phyloP scores from a whole-genome alignment of 2,113 vertebrate species.

The Oriolus oriolus region DNA sequence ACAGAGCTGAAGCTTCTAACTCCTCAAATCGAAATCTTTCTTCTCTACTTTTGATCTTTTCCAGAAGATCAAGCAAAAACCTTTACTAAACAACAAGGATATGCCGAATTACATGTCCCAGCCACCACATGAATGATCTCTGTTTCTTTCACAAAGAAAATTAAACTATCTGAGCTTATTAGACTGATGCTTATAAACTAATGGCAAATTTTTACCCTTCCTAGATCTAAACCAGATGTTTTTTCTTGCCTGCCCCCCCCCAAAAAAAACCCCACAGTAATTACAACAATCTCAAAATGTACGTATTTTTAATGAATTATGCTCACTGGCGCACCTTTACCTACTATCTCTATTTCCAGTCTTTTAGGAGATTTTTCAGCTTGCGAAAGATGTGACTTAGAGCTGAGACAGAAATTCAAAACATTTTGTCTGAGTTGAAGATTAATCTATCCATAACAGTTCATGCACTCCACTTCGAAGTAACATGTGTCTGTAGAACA shows the following conservation, averaged over 20 bases:
- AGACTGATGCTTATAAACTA: neutral
- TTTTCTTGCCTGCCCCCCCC: neutral
- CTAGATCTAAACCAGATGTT: neutral
- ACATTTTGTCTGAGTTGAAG: neutral
- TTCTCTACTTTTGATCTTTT: neutral
- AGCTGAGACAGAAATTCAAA: neutral
- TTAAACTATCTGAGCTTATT: neutral
- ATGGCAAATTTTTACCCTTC: neutral
- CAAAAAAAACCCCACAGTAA: neutral
- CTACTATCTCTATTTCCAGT: neutral
- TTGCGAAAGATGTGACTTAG: neutral
- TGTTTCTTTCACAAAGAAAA: neutral
- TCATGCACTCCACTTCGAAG: neutral
- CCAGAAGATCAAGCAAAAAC: neutral
- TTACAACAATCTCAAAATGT: neutral
- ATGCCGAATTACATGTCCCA: neutral
- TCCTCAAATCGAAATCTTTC: neutral
- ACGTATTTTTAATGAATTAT: neutral
- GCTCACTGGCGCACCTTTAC: neutral
- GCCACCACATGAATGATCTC: neutral
- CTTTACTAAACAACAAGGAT: neutral
- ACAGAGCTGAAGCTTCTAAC: neutral
- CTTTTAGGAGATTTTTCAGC: neutral
- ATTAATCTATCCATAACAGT: neutral
- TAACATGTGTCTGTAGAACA: neutral